Base-by-base conservation (phyloP, 1,140 invertebrate genomes). In the Gonatopus flavifemur region DNA sequence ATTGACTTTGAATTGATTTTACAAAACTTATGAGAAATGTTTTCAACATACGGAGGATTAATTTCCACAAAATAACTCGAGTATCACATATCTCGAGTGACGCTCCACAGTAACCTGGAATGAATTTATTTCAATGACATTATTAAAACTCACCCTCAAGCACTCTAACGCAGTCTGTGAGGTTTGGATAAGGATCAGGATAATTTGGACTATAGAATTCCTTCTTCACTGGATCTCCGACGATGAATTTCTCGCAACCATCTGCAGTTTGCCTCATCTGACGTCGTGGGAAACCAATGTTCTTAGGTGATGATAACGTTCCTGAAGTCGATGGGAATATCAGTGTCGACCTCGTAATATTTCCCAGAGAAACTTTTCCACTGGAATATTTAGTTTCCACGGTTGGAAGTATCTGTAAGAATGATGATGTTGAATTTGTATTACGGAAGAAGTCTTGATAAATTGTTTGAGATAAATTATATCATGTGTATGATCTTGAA, bases 151-250 rank as follows among this genome's bases (percentile, higher is more conserved):
- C 72, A 90, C 89, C 88, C 79, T 82, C 80, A 42, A 91, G 80
- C 18, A 87, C 77, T 35, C 81, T 80, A 36, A 85, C 81, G 63
- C 89, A 91, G 52, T 88, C 84, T 0, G 84, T 84, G 32, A 83
- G 81, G 59, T 87, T 87, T 3, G 86, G 85, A 76, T 91, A 91
- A 36, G 82, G 78, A 5, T 79, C 75, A 1, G 88, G 88, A 74
- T 87, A 89, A 49, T 83, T 81, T 0, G 89, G 89, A 50, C 87
- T 88, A 66, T 84, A 89, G 63, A 91, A 88, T 65, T 88, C 87
- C 30, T 75, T 77, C 55, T 80, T 80, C 9, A 63, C 64, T 6
- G 70, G 66, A 57, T 86, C 80, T 0, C 83, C 84, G 24, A 79
- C 69, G 2, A 65, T 69, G 64, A 88, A 88, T 55, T 80, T 77